These are phyloP conservation scores for Camelus bactrianus DNA, from an alignment of 2,113 vertebrate genomes.

Conservation along the genomic window DNA sequence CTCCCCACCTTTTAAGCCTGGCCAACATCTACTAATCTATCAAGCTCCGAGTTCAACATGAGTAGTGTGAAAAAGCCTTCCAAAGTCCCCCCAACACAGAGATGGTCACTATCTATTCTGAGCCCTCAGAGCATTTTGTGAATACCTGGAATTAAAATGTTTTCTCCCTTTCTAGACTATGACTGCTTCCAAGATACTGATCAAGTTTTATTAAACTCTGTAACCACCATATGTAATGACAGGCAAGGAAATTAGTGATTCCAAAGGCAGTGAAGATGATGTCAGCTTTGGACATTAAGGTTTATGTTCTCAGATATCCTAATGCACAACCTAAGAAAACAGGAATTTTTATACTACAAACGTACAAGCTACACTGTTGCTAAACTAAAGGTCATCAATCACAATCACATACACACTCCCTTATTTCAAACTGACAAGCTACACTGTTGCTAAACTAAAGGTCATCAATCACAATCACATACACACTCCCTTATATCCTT, in stretches of 20 bases:
- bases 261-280: constrained; percentile 32
- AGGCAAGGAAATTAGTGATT: constrained; percentile 50
- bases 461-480: constrained; percentile 21
- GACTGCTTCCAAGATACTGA: not conserved
- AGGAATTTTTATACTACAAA: constrained; percentile 30
- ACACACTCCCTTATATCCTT: constrained; percentile 12
- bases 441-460: not conserved
- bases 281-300: not conserved
- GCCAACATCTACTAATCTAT: constrained; percentile 22
- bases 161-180: constrained; percentile 41
- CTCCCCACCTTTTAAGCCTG: constrained; percentile 22
- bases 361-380: not conserved
- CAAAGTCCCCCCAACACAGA: not conserved
- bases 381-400: constrained; percentile 22
- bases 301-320: constrained; percentile 43
- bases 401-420: constrained; percentile 4
- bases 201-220: constrained; percentile 30
- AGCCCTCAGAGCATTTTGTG: not conserved
- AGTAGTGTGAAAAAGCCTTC: constrained; percentile 38
- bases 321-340: constrained; percentile 39
- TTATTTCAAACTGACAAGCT: constrained; percentile 28
- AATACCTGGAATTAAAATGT: constrained; percentile 43
- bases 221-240: constrained; percentile 33
- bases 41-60: constrained; percentile 40
- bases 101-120: constrained; percentile 37